A percentile compares a stretch with the other conserved stretches of the same genome.
These are phyloP conservation scores for Apodemus agrarius DNA, from an alignment of 2,797 vertebrate species.

Conservation along the genomic window DNA sequence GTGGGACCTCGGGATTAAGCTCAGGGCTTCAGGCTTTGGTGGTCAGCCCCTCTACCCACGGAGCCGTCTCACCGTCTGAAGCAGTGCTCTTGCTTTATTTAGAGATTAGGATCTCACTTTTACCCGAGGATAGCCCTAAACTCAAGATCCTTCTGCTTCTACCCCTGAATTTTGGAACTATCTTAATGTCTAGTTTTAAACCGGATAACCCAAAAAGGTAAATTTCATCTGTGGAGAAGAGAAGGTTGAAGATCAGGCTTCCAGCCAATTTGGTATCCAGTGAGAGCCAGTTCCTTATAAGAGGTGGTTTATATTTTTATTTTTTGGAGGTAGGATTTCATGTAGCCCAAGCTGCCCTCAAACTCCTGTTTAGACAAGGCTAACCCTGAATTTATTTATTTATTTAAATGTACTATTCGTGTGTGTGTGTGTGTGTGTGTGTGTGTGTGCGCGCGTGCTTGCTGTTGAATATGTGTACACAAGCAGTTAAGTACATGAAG, in stretches of 20 bases:
- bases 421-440: background rate
- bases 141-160: background rate
- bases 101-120: background rate
- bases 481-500: background rate
- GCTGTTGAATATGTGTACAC: background rate
- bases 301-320: background rate
- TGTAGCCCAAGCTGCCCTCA: background rate
- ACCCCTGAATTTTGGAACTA: background rate
- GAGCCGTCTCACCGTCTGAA: background rate
- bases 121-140: background rate
- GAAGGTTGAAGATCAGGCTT: background rate
- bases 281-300: background rate
- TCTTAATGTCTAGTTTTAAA: background rate
- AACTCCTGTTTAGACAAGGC: background rate
- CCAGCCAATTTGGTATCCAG: background rate
- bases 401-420: background rate
- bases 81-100: background rate
- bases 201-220: background rate
- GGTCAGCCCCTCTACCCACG: background rate
- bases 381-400: background rate
- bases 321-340: background rate
- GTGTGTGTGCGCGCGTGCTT: too few species aligned
- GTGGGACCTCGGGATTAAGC: background rate
- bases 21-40: background rate
- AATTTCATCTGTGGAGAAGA: background rate